Conservation (phyloP, 1,140 invertebrate genomes). For the Mamestra configurata region DNA sequence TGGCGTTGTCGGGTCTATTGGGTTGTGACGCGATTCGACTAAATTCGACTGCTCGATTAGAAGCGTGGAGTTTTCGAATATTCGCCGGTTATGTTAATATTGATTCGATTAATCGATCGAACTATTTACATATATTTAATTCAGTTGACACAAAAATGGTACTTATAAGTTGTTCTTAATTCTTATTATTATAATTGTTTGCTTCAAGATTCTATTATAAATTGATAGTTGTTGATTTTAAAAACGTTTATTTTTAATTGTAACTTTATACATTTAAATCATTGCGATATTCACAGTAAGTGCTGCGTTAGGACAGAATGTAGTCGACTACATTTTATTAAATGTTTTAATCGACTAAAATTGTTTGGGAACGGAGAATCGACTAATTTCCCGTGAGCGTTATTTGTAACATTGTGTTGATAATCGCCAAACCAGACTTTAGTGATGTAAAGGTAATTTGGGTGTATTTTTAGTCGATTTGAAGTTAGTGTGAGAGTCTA, state of each 20-base stretch:
- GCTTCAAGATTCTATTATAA: conserved; percentile 52
- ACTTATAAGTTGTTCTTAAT: conserved; percentile 55
- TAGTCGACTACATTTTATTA: conserved; percentile 26
- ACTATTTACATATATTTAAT: conserved; percentile 41
- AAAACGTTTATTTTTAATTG: conserved; percentile 47
- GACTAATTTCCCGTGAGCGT: conserved; percentile 23
- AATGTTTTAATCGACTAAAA: conserved; percentile 45
- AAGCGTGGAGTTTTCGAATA: conserved; percentile 26
- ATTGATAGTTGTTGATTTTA: conserved; percentile 49
- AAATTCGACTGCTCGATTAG: conserved; percentile 39
- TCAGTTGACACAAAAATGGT: conserved; percentile 51
- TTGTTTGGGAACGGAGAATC: conserved; percentile 35
- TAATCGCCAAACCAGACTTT: conserved; percentile 22
- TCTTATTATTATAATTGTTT: conserved; percentile 52
- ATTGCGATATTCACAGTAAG: conserved; percentile 47
- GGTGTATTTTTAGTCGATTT: conserved; percentile 35
- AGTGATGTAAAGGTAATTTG: conserved; percentile 18
- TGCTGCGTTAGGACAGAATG: conserved; percentile 25
- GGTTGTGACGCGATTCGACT: conserved; percentile 47
- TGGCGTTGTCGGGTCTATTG: conserved; percentile 50
- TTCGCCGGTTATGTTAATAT: conserved; percentile 45
- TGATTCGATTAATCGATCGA: conserved; percentile 40
- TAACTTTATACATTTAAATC: conserved; percentile 32
- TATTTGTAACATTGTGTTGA: conserved; percentile 18
- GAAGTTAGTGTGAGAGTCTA: conserved; percentile 28